Percentiles rank a stretch among this genome's conserved stretches.
Conservation (phyloP, 1,140 invertebrate genomes). For the Zaprionus ornatus region DNA sequence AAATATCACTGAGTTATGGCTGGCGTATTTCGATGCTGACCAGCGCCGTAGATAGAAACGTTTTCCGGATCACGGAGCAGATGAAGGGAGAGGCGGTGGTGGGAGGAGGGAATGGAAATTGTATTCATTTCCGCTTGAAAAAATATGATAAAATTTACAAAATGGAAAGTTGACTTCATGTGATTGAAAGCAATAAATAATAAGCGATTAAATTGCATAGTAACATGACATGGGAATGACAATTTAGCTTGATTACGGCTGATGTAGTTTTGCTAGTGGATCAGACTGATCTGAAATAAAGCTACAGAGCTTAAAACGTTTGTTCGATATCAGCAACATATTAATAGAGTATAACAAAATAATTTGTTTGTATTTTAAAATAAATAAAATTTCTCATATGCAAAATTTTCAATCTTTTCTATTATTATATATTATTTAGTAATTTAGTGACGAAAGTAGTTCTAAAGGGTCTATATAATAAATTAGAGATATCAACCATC, state of each 20-base stretch:
- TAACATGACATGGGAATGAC: not conserved
- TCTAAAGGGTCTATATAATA: too few relatives aligned
- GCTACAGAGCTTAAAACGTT: too few relatives aligned
- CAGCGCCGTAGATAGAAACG: constrained; percentile 25
- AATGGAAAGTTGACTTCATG: not conserved
- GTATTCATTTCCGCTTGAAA: constrained; percentile 15
- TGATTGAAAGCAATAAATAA: not conserved
- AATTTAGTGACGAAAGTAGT: too few relatives aligned
- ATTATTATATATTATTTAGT: too few relatives aligned
- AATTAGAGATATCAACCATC: too few relatives aligned
- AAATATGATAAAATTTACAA: not conserved
- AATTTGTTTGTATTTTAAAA: not conserved
- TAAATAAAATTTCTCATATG: not conserved
- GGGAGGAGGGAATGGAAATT: not conserved
- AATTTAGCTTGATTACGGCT: not conserved
- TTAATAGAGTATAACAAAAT: not conserved
- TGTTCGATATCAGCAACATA: not conserved
- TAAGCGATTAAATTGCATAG: not conserved
- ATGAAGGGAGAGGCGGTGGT: not conserved
- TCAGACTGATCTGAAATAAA: not conserved
- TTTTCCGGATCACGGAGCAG: not conserved
- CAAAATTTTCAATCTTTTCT: not conserved
- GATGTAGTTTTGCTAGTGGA: not conserved
- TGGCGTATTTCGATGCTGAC: constrained; percentile 30
- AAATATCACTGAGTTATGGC: constrained; percentile 72